A percentile compares a stretch with the other conserved stretches of the same genome.
phyloP scores from a whole-genome alignment of 2,888 invertebrate genomes.

The Didymodactylos carnosus region DNA sequence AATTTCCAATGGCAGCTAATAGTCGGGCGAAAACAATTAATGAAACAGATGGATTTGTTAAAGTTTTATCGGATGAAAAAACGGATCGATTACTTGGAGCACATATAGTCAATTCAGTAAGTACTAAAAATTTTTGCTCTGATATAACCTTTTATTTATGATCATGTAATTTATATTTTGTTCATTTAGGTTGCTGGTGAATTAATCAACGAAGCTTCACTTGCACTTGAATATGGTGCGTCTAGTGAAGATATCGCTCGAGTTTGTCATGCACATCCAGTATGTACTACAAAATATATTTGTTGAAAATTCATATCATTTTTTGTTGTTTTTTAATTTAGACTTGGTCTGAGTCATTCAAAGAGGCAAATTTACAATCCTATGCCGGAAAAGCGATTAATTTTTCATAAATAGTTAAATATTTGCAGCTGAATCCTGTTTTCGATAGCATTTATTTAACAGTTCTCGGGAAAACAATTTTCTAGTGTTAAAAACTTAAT shows the following conservation, averaged over 20 bases:
- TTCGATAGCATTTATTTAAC: too few species aligned
- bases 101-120: slow-evolving; percentile 60
- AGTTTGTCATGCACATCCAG: slow-evolving; percentile 96
- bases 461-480: too few species aligned
- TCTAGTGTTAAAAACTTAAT: too few species aligned
- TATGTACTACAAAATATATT: slow-evolving; percentile 38
- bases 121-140: background rate
- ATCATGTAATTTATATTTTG: background rate
- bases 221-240: slow-evolving; percentile 97
- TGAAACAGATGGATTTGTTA: slow-evolving; percentile 89
- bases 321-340: slow-evolving; percentile 36
- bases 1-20: slow-evolving; percentile 93
- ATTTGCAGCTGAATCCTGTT: too few species aligned
- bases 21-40: slow-evolving; percentile 93
- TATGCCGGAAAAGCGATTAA: slow-evolving; percentile 93
- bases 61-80: slow-evolving; percentile 71
- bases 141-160: background rate
- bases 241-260: slow-evolving; percentile 92
- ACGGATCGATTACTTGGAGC: slow-evolving; percentile 87
- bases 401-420: too few species aligned
- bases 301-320: slow-evolving; percentile 8
- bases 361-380: slow-evolving; percentile 86
- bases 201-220: slow-evolving; percentile 84
- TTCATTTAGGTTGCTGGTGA: slow-evolving; percentile 55
- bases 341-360: slow-evolving; percentile 88